phyloP scores from a whole-genome alignment of 2,797 vertebrate species.

The Capromys pilorides region DNA sequence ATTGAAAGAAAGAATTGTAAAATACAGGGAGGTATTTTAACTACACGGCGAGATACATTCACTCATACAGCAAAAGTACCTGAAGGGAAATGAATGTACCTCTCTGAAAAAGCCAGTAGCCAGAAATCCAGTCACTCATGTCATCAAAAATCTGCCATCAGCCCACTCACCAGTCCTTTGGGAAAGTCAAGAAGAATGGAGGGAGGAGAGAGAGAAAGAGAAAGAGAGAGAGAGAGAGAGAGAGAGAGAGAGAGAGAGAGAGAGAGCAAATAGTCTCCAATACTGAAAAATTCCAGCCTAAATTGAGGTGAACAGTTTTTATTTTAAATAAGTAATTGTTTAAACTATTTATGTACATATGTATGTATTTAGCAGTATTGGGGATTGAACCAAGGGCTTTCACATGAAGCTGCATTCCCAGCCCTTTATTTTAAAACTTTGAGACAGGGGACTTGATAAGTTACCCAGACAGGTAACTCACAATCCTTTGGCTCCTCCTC shows the following conservation, averaged over 20 bases:
- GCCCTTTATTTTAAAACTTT: not conserved
- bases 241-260: too few species aligned
- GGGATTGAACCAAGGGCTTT: not conserved
- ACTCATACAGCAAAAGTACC: not conserved
- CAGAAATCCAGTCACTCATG: constrained; percentile 1
- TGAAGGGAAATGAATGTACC: not conserved
- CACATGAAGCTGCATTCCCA: not conserved
- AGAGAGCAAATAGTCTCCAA: not conserved
- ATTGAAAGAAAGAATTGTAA: constrained; percentile 19
- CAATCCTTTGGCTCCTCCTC: not conserved
- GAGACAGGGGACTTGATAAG: not conserved
- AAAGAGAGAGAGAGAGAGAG: too few species aligned
- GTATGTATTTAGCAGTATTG: not conserved
- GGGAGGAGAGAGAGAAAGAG: not conserved
- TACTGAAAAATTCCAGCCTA: not conserved
- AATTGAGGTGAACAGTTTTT: not conserved
- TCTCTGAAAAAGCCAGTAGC: not conserved
- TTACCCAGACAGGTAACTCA: not conserved
- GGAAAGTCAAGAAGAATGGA: not conserved
- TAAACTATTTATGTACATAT: not conserved
- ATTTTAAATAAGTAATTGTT: not conserved
- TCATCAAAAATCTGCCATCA: not conserved
- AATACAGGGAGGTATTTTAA: not conserved
- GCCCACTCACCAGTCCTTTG: not conserved
- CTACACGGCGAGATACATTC: not conserved